Evolutionary conservation across 2,113 vertebrate genomes (phyloP), one percentile per base, ranked within the genome.

Genomic region (Oplegnathus fasciatus): DNA sequence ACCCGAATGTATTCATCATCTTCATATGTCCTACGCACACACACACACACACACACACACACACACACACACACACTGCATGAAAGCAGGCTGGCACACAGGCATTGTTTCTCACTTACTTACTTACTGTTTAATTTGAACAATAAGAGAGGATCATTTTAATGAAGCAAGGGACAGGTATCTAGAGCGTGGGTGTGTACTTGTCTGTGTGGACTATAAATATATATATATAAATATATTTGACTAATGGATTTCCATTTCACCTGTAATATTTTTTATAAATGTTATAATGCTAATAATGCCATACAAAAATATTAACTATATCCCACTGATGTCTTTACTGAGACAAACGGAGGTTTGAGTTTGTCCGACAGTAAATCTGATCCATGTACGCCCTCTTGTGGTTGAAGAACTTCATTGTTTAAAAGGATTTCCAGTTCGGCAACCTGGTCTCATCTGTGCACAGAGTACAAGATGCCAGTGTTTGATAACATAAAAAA

Each of bases 321-420:
- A 14, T 26, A 32, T 50, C 13, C 34, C 48, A 75, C 15, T 37
- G 5, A 24, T 65, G 42, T 78, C 17, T 70, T 32, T 9, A 54
- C 10, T 0, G 15, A 57, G 10, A 54, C 8, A 60, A 71, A 26
- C 4, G 18, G 17, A 64, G 2, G 62, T 67, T 58, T 81, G 32
- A 28, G 3, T 15, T 24, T 68, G 61, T 14, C 4, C 1, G 18
- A 32, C 20, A 52, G 65, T 58, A 75, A 67, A 73, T 57, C 6
- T 89, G 18, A 73, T 77, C 9, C 69, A 34, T 22, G 61, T 62
- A 11, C 50, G 88, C 91, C 89, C 90, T 91, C 93, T 90, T 76
- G 89, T 93, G 93, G 91, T 77, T 18, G 7, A 82, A 67, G 13
- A 46, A 10, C 1, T 37, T 13, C 9, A 68, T 24, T 73, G 30